Evolutionary conservation across 2,888 invertebrate genomes (phyloP).

Genomic region (Ormyrus thymus): DNA sequence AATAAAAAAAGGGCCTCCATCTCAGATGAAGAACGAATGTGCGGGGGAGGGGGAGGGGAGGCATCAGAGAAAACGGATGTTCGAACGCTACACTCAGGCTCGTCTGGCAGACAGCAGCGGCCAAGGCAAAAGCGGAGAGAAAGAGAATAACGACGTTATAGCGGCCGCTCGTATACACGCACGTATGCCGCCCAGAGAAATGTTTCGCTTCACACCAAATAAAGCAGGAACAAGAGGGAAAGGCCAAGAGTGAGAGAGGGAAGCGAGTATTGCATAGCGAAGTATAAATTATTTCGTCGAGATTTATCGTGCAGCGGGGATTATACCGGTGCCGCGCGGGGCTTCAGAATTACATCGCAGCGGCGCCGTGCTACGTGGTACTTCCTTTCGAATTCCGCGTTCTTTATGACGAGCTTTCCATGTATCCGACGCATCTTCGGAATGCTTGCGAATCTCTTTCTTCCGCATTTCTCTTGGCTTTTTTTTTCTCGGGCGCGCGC

Average conservation of each 20-base stretch:
- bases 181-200: not conserved
- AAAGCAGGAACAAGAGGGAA: conserved; percentile 2
- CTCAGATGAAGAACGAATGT: not conserved
- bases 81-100: conserved; percentile 1
- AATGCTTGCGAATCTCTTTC: conserved; percentile 1
- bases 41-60: no score
- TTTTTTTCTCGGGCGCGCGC: not conserved
- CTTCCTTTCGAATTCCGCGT: conserved; percentile 33
- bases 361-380: not conserved
- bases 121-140: not conserved
- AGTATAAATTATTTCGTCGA: conserved; percentile 39
- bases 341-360: not conserved
- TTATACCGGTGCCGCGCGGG: not conserved
- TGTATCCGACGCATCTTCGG: conserved; percentile 18
- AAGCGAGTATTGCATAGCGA: conserved; percentile 13
- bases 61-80: conserved; percentile 1
- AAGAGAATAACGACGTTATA: conserved; percentile 19
- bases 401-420: conserved; percentile 18
- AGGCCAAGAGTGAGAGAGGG: not conserved
- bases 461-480: not conserved
- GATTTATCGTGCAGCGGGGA: conserved; percentile 28
- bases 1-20: no score
- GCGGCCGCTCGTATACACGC: conserved; percentile 1
- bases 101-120: not conserved
- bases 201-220: conserved; percentile 33